These are phyloP conservation scores for Tetramorium simillimum DNA, from an alignment of 1,140 invertebrate species.

Conservation along the genomic window DNA sequence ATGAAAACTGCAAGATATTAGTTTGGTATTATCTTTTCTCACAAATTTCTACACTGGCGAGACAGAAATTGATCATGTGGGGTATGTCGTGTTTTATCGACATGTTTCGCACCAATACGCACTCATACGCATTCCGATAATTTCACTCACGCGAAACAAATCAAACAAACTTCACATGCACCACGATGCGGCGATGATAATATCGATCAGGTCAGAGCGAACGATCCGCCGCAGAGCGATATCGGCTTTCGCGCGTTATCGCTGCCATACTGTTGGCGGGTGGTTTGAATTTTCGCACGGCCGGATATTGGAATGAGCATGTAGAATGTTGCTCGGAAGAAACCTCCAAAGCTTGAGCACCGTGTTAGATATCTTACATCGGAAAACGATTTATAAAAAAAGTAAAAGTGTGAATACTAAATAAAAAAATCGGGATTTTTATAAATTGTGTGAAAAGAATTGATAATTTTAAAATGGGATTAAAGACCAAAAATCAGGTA, in stretches of 20 bases:
- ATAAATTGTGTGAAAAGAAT: neutral
- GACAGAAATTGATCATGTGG: neutral
- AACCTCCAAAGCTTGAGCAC: neutral
- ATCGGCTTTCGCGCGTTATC: conserved; percentile 71
- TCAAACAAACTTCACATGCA: conserved; percentile 55
- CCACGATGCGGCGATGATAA: conserved; percentile 61
- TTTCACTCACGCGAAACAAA: conserved; percentile 52
- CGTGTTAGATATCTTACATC: neutral
- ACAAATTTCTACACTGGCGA: neutral
- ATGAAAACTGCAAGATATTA: neutral
- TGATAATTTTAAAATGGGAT: neutral
- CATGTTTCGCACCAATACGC: conserved; percentile 18
- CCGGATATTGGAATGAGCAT: conserved; percentile 73
- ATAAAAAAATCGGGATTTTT: neutral
- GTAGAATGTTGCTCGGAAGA: conserved; percentile 37
- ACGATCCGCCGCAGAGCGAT: conserved; percentile 67
- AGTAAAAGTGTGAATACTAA: neutral
- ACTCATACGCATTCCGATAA: conserved; percentile 51
- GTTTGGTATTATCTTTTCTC: neutral
- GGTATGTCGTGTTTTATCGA: conserved; percentile 33
- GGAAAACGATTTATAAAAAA: neutral
- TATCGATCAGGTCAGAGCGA: conserved; percentile 64
- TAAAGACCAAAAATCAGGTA: neutral
- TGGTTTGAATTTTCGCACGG: conserved; percentile 81
- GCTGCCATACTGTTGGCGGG: conserved; percentile 72